phyloP scores from a whole-genome alignment of 2,113 vertebrate species.

The Erythrocebus patas region DNA sequence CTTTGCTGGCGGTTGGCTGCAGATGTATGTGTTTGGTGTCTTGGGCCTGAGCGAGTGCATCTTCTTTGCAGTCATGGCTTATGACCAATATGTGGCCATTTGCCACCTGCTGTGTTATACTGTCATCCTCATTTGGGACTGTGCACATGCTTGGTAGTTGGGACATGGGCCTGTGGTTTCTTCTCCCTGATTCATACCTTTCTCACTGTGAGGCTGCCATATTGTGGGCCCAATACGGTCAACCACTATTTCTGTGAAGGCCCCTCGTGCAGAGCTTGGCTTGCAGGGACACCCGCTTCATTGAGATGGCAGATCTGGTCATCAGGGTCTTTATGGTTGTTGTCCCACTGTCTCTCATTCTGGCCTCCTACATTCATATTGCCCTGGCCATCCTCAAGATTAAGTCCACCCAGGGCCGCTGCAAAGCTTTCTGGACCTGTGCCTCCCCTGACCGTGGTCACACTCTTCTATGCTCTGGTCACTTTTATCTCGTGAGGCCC shows the following conservation, averaged over 20 bases:
- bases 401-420: background rate
- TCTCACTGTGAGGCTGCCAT: slow-evolving; percentile 56
- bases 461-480: slow-evolving; percentile 49
- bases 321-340: slow-evolving; percentile 11
- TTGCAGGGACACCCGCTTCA: slow-evolving; percentile 52
- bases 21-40: slow-evolving; percentile 48
- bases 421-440: slow-evolving; percentile 59
- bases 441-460: slow-evolving; percentile 62
- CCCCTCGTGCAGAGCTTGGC: slow-evolving; percentile 47
- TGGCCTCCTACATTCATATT: slow-evolving; percentile 50
- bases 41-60: slow-evolving; percentile 14
- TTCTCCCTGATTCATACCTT: slow-evolving; percentile 42
- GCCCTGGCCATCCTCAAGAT: slow-evolving; percentile 34
- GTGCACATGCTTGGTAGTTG: background rate
- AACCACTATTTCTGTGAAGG: slow-evolving; percentile 69
- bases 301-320: background rate
- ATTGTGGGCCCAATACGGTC: slow-evolving; percentile 53
- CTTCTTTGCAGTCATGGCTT: slow-evolving; percentile 65
- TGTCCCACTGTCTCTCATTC: slow-evolving; percentile 15
- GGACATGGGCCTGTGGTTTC: slow-evolving; percentile 19
- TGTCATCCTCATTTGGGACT: slow-evolving; percentile 50
- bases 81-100: slow-evolving; percentile 70
- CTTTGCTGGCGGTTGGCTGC: slow-evolving; percentile 52
- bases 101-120: slow-evolving; percentile 62
- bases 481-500: slow-evolving; percentile 51